Percentiles rank a stretch among this genome's conserved stretches.
These are phyloP conservation scores for Drosophila pallidifrons DNA, from an alignment of 1,140 invertebrate genomes.

Conservation along the genomic window DNA sequence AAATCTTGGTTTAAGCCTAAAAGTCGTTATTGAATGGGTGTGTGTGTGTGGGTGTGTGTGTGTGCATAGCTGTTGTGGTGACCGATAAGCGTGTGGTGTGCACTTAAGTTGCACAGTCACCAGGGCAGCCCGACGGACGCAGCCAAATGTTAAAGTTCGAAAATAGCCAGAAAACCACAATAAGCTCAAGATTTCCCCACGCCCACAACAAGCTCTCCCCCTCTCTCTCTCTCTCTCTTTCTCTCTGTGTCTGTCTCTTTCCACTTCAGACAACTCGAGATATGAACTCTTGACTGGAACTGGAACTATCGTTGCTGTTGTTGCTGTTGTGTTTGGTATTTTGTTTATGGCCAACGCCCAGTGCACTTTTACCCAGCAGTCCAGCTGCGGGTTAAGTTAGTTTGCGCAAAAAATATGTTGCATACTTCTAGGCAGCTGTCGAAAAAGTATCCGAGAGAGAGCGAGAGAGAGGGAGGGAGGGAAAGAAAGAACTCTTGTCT, in stretches of 20 bases:
- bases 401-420: conserved; percentile 64
- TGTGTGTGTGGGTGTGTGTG: conserved; percentile 26
- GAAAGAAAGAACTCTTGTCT: conserved; percentile 1
- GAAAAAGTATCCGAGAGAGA: conserved; percentile 45
- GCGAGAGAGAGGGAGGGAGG: neutral
- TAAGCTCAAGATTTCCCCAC: conserved; percentile 60
- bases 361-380: conserved; percentile 12
- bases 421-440: conserved; percentile 73
- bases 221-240: neutral
- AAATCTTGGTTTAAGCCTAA: conserved; percentile 78
- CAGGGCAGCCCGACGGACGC: conserved; percentile 33
- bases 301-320: conserved; percentile 29
- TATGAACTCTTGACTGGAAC: conserved; percentile 33
- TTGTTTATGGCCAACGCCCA: conserved; percentile 49
- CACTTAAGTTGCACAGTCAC: conserved; percentile 71
- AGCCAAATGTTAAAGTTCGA: conserved; percentile 62
- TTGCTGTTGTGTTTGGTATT: conserved; percentile 32
- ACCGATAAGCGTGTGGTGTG: conserved; percentile 78
- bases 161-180: conserved; percentile 74
- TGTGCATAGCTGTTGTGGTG: conserved; percentile 42
- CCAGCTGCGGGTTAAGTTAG: conserved; percentile 41
- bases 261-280: conserved; percentile 38
- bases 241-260: conserved; percentile 9
- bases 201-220: neutral
- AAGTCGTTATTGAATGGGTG: conserved; percentile 55